Conservation (phyloP, 1,140 invertebrate genomes). For the Anagrus nilaparvatae region DNA sequence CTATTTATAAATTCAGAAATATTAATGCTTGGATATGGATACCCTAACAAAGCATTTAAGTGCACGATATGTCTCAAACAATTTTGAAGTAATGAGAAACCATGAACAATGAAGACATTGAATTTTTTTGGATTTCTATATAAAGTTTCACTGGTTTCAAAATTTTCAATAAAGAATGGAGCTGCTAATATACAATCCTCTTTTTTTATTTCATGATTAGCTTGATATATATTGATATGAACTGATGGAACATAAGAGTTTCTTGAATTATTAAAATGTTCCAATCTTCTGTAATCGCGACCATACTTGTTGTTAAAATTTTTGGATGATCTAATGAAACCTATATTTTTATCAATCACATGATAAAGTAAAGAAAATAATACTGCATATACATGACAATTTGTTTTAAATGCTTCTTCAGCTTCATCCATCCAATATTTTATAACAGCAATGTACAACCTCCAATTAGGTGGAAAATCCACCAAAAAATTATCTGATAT, state of each 20-base stretch:
- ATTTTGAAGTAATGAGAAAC: conserved; percentile 63
- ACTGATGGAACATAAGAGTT: neutral
- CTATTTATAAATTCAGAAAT: conserved; percentile 57
- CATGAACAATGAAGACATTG: conserved; percentile 50
- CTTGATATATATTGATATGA: conserved; percentile 14
- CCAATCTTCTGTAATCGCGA: too few species aligned
- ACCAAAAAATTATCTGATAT: conserved; percentile 35
- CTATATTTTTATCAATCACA: conserved; percentile 49
- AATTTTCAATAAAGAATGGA: conserved; percentile 51
- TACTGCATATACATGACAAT: conserved; percentile 48
- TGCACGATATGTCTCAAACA: conserved; percentile 50
- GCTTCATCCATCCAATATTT: conserved; percentile 56
- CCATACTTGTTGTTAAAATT: conserved; percentile 24
- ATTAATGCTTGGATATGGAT: conserved; percentile 43
- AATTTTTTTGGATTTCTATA: conserved; percentile 49
- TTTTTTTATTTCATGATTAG: conserved; percentile 28
- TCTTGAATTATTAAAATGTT: conserved; percentile 6
- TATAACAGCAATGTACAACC: conserved; percentile 51
- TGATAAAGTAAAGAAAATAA: conserved; percentile 51
- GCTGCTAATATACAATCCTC: conserved; percentile 51
- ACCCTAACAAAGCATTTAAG: conserved; percentile 54
- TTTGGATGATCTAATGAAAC: conserved; percentile 18
- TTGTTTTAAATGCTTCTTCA: conserved; percentile 32
- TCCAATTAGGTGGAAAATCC: conserved; percentile 47
- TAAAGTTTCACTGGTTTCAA: conserved; percentile 51